A percentile compares a stretch with the other conserved stretches of the same genome.
Conservation (phyloP, 2,113 vertebrate genomes). For the Cromileptes altivelis region DNA sequence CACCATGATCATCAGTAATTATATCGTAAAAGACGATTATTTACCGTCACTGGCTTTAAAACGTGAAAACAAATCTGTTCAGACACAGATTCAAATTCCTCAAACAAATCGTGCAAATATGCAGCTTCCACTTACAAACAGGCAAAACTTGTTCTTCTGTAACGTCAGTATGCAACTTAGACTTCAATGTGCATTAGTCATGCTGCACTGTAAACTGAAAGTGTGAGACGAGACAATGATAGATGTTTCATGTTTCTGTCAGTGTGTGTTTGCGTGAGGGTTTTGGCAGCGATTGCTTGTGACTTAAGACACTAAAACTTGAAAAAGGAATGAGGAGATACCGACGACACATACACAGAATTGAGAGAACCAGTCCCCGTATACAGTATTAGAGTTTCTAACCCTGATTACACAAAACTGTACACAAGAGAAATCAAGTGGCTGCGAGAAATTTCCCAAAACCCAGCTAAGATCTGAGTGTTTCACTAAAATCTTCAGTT, state of each 20-base stretch:
- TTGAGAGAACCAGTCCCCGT: neutral
- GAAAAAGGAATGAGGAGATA: slow-evolving; percentile 17
- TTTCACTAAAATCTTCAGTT: slow-evolving; percentile 20
- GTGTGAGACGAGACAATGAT: neutral
- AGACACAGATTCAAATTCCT: neutral
- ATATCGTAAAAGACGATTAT: neutral
- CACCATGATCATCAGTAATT: neutral
- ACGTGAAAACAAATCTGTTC: neutral
- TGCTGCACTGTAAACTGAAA: neutral
- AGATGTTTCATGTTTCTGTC: neutral
- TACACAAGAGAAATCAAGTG: slow-evolving; percentile 25
- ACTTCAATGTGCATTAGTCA: neutral
- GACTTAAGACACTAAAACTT: slow-evolving; percentile 33
- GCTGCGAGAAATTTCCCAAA: neutral
- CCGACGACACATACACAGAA: neutral
- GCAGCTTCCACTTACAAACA: neutral
- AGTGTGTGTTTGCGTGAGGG: neutral
- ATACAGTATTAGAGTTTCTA: slow-evolving; percentile 11
- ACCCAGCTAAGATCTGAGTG: slow-evolving; percentile 2
- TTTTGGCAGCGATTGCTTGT: neutral
- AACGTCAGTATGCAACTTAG: neutral
- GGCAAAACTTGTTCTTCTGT: neutral
- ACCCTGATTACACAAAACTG: slow-evolving; percentile 37
- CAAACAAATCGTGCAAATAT: slow-evolving; percentile 11
- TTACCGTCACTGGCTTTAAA: neutral